Percentiles rank a stretch among this genome's conserved stretches.
Conservation (phyloP, 1,140 invertebrate genomes). For the Diprion similis region DNA sequence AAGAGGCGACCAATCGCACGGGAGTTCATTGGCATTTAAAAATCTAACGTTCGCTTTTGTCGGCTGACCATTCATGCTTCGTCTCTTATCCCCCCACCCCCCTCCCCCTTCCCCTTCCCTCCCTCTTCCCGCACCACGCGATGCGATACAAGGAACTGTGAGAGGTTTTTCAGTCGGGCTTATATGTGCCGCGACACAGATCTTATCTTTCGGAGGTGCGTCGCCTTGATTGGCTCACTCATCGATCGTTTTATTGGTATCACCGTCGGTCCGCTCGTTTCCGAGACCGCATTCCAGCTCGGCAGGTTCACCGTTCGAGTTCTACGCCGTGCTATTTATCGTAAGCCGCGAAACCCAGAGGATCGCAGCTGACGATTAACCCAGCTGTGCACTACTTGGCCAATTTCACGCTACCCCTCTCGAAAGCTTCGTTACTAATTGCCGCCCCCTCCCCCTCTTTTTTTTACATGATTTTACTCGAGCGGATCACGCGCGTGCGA, state of each 20-base stretch:
- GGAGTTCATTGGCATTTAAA: conserved; percentile 3
- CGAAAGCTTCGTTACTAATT: no score
- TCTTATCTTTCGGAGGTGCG: conserved; percentile 7
- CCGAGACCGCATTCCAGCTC: conserved; percentile 6
- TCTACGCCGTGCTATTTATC: no score
- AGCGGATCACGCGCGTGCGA: no score
- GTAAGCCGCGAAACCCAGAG: no score
- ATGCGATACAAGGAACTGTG: neutral
- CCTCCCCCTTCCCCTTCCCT: neutral
- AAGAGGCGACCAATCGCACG: neutral
- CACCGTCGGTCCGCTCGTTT: neutral
- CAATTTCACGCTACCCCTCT: no score
- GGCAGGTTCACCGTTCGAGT: conserved; percentile 1
- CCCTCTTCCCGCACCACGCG: neutral
- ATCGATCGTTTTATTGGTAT: conserved; percentile 1
- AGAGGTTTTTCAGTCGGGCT: neutral
- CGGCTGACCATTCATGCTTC: neutral
- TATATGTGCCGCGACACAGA: neutral
- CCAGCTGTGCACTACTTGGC: no score
- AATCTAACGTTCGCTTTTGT: conserved; percentile 5
- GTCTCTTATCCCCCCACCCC: neutral
- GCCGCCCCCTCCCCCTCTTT: no score
- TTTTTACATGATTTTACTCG: no score
- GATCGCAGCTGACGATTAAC: no score
- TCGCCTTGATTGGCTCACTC: neutral